These are phyloP conservation scores for Syngnathus floridae DNA, from an alignment of 2,113 vertebrate species.

Conservation along the genomic window DNA sequence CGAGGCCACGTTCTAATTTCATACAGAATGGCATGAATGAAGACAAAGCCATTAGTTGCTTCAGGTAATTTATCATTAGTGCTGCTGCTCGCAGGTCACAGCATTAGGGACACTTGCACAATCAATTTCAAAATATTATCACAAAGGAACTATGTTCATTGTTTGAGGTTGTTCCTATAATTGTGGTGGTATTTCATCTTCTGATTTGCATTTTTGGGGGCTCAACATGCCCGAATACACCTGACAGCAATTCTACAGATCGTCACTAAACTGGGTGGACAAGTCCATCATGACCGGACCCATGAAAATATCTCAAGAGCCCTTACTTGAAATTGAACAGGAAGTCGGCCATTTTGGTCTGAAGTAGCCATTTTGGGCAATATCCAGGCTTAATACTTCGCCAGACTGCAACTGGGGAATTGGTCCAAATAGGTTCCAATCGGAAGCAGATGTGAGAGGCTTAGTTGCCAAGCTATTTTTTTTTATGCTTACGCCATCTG, in stretches of 20 bases:
- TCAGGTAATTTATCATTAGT: background rate
- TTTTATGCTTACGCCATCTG: background rate
- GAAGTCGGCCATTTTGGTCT: background rate
- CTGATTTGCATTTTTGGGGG: background rate
- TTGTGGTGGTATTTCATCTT: background rate
- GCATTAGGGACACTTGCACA: background rate
- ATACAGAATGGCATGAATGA: constrained; percentile 2
- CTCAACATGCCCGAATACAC: background rate
- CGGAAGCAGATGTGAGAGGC: background rate
- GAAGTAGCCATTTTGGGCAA: background rate
- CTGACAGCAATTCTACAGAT: background rate
- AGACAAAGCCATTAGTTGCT: constrained; percentile 6
- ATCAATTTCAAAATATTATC: background rate
- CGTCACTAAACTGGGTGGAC: background rate
- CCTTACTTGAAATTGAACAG: background rate
- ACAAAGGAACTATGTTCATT: background rate
- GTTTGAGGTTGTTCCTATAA: background rate
- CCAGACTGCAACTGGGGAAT: background rate
- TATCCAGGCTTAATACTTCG: background rate
- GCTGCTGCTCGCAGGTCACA: background rate
- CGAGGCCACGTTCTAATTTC: background rate
- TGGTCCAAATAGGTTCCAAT: background rate
- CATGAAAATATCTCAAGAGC: background rate
- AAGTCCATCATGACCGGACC: background rate
- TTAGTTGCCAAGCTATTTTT: background rate